These are phyloP conservation scores for Notodonta ziczac DNA, from an alignment of 2,888 invertebrate species.

Conservation along the genomic window DNA sequence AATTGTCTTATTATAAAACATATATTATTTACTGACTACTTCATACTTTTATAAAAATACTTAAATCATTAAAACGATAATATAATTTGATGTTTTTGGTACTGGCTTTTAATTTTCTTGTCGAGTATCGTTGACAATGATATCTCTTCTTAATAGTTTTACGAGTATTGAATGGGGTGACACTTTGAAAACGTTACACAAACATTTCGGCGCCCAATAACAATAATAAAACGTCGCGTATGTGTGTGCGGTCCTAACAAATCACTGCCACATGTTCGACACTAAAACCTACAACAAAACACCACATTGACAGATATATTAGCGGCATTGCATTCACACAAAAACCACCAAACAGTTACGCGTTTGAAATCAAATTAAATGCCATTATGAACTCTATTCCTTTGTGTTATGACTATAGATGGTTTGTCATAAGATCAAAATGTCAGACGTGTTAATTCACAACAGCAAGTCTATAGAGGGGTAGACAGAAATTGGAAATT, in stretches of 20 bases:
- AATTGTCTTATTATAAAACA: too few relatives aligned
- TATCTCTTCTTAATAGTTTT: constrained; percentile 68
- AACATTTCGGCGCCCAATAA: constrained; percentile 74
- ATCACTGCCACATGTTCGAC: constrained; percentile 72
- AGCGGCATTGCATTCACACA: constrained; percentile 62
- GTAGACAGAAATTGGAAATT: constrained; percentile 37
- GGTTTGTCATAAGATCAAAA: constrained; percentile 16
- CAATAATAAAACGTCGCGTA: constrained; percentile 57
- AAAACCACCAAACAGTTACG: constrained; percentile 48
- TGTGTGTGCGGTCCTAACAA: constrained; percentile 73
- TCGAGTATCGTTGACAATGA: constrained; percentile 27
- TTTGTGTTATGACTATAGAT: constrained; percentile 19
- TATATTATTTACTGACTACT: neutral
- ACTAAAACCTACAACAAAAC: constrained; percentile 71
- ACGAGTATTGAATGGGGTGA: constrained; percentile 61
- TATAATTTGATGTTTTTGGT: constrained; percentile 9
- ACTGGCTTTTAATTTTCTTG: neutral
- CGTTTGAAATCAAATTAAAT: constrained; percentile 18
- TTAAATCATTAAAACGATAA: neutral
- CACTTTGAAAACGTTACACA: constrained; percentile 67
- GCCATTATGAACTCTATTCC: constrained; percentile 41
- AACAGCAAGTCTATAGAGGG: constrained; percentile 32
- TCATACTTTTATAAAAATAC: neutral
- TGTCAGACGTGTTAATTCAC: constrained; percentile 37
- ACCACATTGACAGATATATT: constrained; percentile 80